Evolutionary conservation across 2,797 vertebrate genomes (phyloP), one percentile per base, ranked within the genome.

Genomic region (Psittacula derbiana): DNA sequence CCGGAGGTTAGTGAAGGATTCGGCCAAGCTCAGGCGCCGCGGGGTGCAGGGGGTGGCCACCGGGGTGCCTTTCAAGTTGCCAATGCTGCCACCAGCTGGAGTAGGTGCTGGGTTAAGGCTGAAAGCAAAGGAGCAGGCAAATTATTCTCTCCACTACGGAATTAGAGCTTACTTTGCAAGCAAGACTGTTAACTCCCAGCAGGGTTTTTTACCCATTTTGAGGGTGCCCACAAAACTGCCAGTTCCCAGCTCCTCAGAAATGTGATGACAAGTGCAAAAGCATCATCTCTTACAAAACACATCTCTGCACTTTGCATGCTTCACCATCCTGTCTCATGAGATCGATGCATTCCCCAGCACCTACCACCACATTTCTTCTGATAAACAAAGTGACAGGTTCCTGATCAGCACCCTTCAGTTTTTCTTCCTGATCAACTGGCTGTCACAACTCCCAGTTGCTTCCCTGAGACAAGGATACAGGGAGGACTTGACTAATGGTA

Each of bases 1-100:
- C 4, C 99, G 98, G 53, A 98, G 92, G 95, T 99, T 99, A 81
- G 99, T 99, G 97, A 98, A 99, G 97, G 99, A 99, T 95, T 99
- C 99, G 0, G 98, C 98, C 88, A 99, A 94, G 84, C 99, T 99
- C 96, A 99, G 98, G 80, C 99, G 99, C 80, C 99, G 98, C 11
- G 99, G 99, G 12, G 99, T 99, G 96, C 99, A 99, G 1, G 99
- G 99, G 4, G 99, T 99, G 96, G 98, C 99, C 93, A 98, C 98
- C 0, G 99, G 99, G 1, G 99, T 99, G 66, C 98, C 97, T 38
- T 98, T 98, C 97, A 98, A 96, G 97, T 98, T 98, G 97, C 96
- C 93, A 97, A 97, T 61, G 95, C 98, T 99, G 88, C 98, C 98
- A 95, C 98, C 96, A 82, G 97, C 82, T 62, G 98, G 98, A 86